Evolutionary conservation across 2,888 invertebrate genomes (phyloP).

Genomic region (Noctua comes): DNA sequence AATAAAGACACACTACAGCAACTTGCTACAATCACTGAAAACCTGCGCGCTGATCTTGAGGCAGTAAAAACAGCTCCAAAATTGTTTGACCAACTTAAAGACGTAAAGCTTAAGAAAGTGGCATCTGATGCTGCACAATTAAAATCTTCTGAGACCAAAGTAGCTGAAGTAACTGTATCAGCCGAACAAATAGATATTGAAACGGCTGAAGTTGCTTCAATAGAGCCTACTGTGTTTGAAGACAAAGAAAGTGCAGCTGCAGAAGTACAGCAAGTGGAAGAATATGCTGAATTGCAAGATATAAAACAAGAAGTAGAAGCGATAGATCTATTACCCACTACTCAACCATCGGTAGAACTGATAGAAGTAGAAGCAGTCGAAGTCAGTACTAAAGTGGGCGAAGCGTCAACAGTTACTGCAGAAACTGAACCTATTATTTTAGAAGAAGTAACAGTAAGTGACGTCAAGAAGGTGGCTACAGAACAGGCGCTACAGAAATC

Average conservation of each 20-base stretch:
- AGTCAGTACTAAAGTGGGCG: background rate
- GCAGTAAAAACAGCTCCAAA: conserved; percentile 28
- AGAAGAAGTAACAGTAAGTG: conserved; percentile 27
- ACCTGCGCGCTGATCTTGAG: conserved; percentile 61
- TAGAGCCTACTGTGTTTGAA: conserved; percentile 10
- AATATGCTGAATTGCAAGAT: conserved; percentile 8
- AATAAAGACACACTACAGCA: conserved; percentile 56
- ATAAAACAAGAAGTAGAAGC: background rate
- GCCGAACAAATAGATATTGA: background rate
- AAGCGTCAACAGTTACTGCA: conserved; percentile 9
- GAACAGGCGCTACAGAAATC: conserved; percentile 16
- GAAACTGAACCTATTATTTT: conserved; percentile 9
- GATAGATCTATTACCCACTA: background rate
- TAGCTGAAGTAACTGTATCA: background rate
- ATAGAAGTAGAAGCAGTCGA: conserved; percentile 6
- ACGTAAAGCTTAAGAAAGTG: conserved; percentile 27
- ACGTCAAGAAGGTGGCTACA: background rate
- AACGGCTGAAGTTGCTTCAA: background rate
- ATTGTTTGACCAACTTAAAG: conserved; percentile 34
- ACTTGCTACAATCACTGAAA: conserved; percentile 55
- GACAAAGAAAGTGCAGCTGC: background rate
- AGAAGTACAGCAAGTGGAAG: background rate
- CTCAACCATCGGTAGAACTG: conserved; percentile 5
- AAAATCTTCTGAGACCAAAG: conserved; percentile 9
- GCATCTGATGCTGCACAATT: conserved; percentile 2